Evolutionary conservation across 2,888 invertebrate species (phyloP), one percentile per base, ranked within the genome.

Genomic region (Sphinx pinastri): DNA sequence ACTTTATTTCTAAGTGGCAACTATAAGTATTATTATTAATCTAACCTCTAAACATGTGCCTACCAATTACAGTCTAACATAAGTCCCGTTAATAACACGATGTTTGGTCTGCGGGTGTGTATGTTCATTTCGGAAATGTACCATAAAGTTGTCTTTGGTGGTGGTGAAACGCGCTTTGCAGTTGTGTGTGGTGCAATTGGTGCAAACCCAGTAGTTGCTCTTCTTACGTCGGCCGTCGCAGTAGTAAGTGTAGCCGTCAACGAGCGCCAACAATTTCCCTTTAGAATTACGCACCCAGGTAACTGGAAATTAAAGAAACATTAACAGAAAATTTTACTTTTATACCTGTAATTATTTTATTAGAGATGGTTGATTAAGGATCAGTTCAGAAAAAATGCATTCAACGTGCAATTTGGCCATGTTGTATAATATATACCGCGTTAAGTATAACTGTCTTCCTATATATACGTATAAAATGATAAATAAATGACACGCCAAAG

Each of bases 211-310:
- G 0, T 74, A 70, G 2, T 71, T 66, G 0, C 76, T 79, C 2
- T 10, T 72, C 12, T 71, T 74, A 1, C 71, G 68, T 12, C 66
- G 66, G 51, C 72, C 68, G 51, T 73, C 71, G 31, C 72, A 75
- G 67, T 79, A 80, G 67, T 78, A 86, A 0, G 83, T 81, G 69
- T 77, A 81, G 0, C 81, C 82, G 6, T 77, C 70, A 0, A 81
- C 16, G 11, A 86, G 13, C 0, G 79, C 80, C 16, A 83, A 38
- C 11, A 57, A 67, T 51, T 76, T 83, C 0, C 84, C 82, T 0
- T 70, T 16, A 16, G 55, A 71, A 49, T 80, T 83, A 6, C 19
- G 71, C 11, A 81, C 70, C 71, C 73, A 82, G 55, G 60, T 74
- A 4, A 82, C 82, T 84, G 76, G 57, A 74, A 80, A 72, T 12